Conservation (phyloP, 2,888 invertebrate genomes). For the Drosophila mimetica region DNA sequence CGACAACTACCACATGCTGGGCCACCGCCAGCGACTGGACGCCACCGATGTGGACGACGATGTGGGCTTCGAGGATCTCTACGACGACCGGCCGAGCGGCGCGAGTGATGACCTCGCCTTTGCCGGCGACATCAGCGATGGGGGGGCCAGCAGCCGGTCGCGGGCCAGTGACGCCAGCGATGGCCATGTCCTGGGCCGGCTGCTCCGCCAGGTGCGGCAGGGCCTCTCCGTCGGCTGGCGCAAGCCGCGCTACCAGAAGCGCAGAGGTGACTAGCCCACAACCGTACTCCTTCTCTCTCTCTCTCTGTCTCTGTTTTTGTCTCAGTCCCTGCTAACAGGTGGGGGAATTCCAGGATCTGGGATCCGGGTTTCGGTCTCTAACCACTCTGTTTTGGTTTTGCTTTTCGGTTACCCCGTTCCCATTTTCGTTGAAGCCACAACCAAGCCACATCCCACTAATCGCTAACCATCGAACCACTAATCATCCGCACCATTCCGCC, state of each 20-base stretch:
- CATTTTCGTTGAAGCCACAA: conserved; percentile 40
- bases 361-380: conserved; percentile 52
- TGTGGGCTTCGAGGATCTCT: conserved; percentile 64
- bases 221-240: conserved; percentile 84
- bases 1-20: conserved; percentile 79
- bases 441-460: conserved; percentile 53
- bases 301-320: conserved; percentile 43
- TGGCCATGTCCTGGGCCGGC: conserved; percentile 80
- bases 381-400: conserved; percentile 48
- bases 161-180: conserved; percentile 70
- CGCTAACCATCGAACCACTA: conserved; percentile 53
- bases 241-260: conserved; percentile 83
- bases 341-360: conserved; percentile 26
- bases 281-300: conserved; percentile 41
- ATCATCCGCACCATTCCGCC: conserved; percentile 67
- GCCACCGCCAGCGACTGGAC: conserved; percentile 47
- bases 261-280: conserved; percentile 83
- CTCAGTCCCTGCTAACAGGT: conserved; percentile 66
- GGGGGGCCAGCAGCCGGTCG: conserved; percentile 77
- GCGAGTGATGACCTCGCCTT: conserved; percentile 72
- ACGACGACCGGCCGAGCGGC: conserved; percentile 72
- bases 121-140: conserved; percentile 80
- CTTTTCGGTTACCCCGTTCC: conserved; percentile 36
- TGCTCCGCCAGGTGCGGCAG: conserved; percentile 82
- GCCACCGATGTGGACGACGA: conserved; percentile 60